A percentile compares a stretch with the other conserved stretches of the same genome.
Evolutionary conservation across 2,888 invertebrate species (phyloP).

Genomic region (Trissonchulus sp.): DNA sequence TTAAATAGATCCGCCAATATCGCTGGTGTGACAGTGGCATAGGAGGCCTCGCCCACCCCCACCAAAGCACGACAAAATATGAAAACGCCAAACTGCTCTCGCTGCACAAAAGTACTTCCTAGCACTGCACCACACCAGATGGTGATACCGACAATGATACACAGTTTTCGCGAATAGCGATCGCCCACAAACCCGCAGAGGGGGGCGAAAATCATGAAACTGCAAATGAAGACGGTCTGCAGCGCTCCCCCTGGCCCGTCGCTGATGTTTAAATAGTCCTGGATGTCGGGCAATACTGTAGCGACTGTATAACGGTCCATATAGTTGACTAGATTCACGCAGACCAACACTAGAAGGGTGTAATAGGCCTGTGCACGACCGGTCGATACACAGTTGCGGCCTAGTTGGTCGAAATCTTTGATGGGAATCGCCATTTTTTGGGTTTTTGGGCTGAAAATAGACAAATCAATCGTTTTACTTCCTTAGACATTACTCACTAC

Average conservation of each 20-base stretch:
- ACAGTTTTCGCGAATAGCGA: constrained; percentile 74
- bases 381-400: no score
- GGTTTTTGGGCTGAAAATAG: no score
- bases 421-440: no score
- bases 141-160: constrained; percentile 83
- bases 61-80: constrained; percentile 80
- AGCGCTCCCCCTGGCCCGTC: constrained; percentile 75
- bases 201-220: constrained; percentile 94
- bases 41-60: constrained; percentile 96
- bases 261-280: constrained; percentile 61
- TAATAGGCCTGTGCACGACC: constrained; percentile 61
- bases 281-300: constrained; percentile 73
- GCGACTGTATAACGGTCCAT: constrained; percentile 95
- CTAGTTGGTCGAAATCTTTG: no score
- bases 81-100: constrained; percentile 68
- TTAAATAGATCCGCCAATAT: constrained; percentile 91
- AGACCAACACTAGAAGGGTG: constrained; percentile 74
- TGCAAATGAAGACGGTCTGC: constrained; percentile 84
- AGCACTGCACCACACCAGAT: constrained; percentile 87
- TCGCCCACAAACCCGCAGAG: constrained; percentile 93
- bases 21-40: constrained; percentile 97
- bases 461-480: no score
- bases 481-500: no score
- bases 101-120: constrained; percentile 70
- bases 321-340: constrained; percentile 90